Conservation (phyloP, 1,140 invertebrate species). For the Campoletis sonorensis region DNA sequence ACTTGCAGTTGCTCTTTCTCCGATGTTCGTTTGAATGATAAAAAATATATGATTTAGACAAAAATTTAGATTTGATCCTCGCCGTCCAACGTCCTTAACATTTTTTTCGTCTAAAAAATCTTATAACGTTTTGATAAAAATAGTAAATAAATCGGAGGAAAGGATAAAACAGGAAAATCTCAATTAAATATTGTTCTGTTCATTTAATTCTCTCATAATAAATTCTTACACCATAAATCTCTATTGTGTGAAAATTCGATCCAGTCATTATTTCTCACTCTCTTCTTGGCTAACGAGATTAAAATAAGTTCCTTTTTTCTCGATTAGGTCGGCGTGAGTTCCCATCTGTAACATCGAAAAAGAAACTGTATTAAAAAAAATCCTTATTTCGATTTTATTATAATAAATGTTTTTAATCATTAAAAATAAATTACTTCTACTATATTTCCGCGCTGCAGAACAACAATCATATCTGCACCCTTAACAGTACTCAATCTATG, state of each 20-base stretch:
- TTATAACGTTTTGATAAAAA: no score
- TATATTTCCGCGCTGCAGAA: constrained; percentile 87
- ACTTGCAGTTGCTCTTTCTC: no score
- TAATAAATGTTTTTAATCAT: constrained; percentile 33
- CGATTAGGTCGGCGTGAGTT: constrained; percentile 46
- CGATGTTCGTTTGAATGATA: no score
- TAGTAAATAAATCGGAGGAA: no score
- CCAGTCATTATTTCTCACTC: constrained; percentile 38
- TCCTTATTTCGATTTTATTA: background rate
- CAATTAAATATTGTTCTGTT: background rate
- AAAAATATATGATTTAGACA: no score
- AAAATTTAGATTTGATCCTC: no score
- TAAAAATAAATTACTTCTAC: constrained; percentile 81
- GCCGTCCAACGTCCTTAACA: no score
- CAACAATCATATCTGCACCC: constrained; percentile 92
- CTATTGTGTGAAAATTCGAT: background rate
- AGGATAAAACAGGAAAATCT: no score
- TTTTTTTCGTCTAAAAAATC: no score
- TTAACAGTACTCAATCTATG: constrained; percentile 92
- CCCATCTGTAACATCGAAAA: constrained; percentile 47
- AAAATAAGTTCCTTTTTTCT: constrained; percentile 48
- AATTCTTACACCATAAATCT: constrained; percentile 10
- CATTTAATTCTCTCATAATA: background rate
- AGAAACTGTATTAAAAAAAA: constrained; percentile 9
- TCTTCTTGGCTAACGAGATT: constrained; percentile 50